Evolutionary conservation across 1,140 invertebrate genomes (phyloP).

Genomic region (Sycophaga agraensis): DNA sequence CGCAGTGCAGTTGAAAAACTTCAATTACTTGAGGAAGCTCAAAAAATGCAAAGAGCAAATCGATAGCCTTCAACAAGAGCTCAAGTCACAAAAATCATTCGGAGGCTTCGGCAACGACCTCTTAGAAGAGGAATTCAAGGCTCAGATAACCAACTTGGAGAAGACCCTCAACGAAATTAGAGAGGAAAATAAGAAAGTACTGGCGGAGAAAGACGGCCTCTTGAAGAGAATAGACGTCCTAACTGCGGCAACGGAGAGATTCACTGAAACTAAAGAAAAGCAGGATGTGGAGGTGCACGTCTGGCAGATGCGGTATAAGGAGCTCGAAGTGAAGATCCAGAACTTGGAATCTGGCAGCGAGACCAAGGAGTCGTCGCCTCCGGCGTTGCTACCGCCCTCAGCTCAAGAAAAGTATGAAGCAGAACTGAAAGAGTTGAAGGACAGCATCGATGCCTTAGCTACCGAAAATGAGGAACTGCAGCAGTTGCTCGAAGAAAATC

Average conservation of each 20-base stretch:
- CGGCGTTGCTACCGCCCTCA: not conserved
- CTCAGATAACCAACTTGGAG: conserved; percentile 67
- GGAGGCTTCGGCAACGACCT: conserved; percentile 64
- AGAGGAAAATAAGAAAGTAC: conserved; percentile 62
- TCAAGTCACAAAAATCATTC: conserved; percentile 58
- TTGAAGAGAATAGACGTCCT: conserved; percentile 73
- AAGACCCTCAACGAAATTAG: conserved; percentile 63
- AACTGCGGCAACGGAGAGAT: conserved; percentile 73
- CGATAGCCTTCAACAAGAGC: conserved; percentile 62
- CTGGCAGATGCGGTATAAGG: conserved; percentile 69
- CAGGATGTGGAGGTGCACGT: conserved; percentile 69
- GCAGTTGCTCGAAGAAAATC: conserved; percentile 64
- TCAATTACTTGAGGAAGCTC: conserved; percentile 73
- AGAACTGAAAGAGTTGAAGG: conserved; percentile 56
- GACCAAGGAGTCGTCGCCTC: not conserved
- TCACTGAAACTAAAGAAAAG: conserved; percentile 77
- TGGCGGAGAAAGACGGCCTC: conserved; percentile 67
- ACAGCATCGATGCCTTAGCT: conserved; percentile 64
- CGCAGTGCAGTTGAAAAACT: conserved; percentile 64
- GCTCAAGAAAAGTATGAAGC: conserved; percentile 37
- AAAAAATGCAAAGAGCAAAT: conserved; percentile 72
- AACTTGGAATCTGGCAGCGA: not conserved
- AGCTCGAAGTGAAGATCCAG: conserved; percentile 65
- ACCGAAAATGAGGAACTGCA: conserved; percentile 74
- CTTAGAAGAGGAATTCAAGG: conserved; percentile 74